Percentiles rank a stretch among this genome's conserved stretches.
These are phyloP conservation scores for Cyclophora albipunctata DNA, from an alignment of 2,888 invertebrate species.

Conservation along the genomic window DNA sequence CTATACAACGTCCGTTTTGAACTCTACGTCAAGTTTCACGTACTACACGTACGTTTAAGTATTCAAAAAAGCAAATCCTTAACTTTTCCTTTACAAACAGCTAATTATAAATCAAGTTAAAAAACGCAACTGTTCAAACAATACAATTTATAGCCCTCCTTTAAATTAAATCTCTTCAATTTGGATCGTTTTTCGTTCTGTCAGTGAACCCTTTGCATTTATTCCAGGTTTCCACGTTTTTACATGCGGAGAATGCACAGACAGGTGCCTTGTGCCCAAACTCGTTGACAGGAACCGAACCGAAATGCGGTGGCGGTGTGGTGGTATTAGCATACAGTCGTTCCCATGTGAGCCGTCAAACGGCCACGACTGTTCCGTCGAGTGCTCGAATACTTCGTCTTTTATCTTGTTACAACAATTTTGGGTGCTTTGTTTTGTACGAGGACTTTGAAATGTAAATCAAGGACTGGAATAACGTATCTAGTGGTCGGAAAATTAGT, in stretches of 20 bases:
- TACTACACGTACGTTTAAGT: too few species aligned
- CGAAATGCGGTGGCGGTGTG: conserved; percentile 30
- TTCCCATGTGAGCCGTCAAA: conserved; percentile 54
- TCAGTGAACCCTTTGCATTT: too few species aligned
- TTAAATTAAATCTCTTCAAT: too few species aligned
- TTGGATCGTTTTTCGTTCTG: too few species aligned
- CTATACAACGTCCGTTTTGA: too few species aligned
- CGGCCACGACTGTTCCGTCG: conserved; percentile 19
- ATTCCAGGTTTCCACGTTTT: conserved; percentile 15
- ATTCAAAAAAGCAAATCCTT: too few species aligned
- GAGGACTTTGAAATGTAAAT: conserved; percentile 1
- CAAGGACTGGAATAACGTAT: too few species aligned
- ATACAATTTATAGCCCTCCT: too few species aligned
- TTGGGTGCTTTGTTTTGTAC: conserved; percentile 16
- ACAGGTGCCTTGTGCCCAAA: conserved; percentile 11
- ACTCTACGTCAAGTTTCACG: too few species aligned
- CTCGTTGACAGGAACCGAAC: conserved; percentile 39
- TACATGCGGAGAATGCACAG: conserved; percentile 4
- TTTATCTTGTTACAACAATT: conserved; percentile 23
- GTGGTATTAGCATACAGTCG: conserved; percentile 49
- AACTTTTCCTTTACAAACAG: too few species aligned
- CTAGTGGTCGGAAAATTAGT: not conserved
- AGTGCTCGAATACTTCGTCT: conserved; percentile 30
- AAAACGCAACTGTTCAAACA: too few species aligned
- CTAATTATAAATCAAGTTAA: too few species aligned